phyloP scores from a whole-genome alignment of 2,113 vertebrate genomes.

The Ophiodon elongatus region DNA sequence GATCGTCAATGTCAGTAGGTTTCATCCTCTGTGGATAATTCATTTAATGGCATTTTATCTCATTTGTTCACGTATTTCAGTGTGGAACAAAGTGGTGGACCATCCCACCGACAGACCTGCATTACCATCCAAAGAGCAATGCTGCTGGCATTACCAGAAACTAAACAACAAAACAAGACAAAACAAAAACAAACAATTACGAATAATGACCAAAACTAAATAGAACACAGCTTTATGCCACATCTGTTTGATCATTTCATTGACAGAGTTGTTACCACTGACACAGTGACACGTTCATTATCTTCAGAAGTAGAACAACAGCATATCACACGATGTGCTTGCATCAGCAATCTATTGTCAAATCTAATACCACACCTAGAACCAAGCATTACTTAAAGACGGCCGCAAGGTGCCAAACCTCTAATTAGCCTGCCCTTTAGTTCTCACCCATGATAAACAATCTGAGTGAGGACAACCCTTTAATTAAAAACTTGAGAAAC shows the following conservation, averaged over 20 bases:
- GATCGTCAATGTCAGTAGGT: background rate
- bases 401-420: slow-evolving; percentile 51
- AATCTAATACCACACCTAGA: slow-evolving; percentile 20
- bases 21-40: background rate
- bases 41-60: background rate
- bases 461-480: slow-evolving; percentile 32
- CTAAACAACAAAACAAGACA: background rate
- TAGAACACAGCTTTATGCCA: background rate
- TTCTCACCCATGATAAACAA: slow-evolving; percentile 58
- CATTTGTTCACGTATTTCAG: too few relatives aligned
- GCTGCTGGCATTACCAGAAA: too few relatives aligned
- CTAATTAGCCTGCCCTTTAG: slow-evolving; percentile 55
- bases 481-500: slow-evolving; percentile 62
- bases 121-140: too few relatives aligned
- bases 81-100: background rate
- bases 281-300: background rate
- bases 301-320: background rate
- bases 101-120: too few relatives aligned
- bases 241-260: background rate
- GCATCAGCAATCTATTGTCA: slow-evolving; percentile 18
- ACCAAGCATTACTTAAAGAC: slow-evolving; percentile 41
- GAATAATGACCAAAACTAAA: background rate
- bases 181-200: background rate
- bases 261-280: background rate
- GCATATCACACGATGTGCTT: background rate